Base-by-base conservation (phyloP, 64 coral and sea anemone species). In the Porites lutea region DNA sequence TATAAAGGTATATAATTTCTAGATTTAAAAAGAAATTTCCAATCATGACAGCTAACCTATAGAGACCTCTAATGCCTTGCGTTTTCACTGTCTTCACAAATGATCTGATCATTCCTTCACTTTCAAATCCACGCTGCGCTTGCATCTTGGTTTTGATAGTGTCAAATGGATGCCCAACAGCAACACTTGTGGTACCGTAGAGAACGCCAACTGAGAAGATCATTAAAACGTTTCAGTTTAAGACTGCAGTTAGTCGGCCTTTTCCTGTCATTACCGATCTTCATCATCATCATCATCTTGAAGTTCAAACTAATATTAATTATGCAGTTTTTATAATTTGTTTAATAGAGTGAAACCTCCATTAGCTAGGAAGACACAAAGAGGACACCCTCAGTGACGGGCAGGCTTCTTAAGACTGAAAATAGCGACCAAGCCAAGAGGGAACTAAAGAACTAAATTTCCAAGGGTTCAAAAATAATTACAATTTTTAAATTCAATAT, bases 61-160 rank as follows among this genome's bases (percentile, higher is more conserved):
- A 97, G 65, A 97, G 79, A 16, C 95, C 95, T 88, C 82, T 97
- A 46, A 97, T 94, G 52, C 95, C 95, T 91, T 97, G 95, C 53
- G 89, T 73, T 58, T 79, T 90, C 8, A 97, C n/a, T 59, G 95
- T 97, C 66, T 93, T 97, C 8, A 82, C 61, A 97, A 97, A 97
- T 46, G 95, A 91, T 72, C 71, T 88, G 14, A 82, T 48, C 95
- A 97, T 97, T 54, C 91, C 74, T 66, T 88, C 90, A 59, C 87
- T 93, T 89, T 97, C 95, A 77, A 97, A 97, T 18, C 95, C 95
- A 72, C 20, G 67, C 13, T 97, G 95, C 47, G 95, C 95, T 51
- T 94, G 95, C 95, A 97, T 97, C 79, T 93, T 97, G 54, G 95
- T 97, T 53, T 97, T 97, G 75, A 97, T 97, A 58, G 92, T 97